Conservation (phyloP, 1,140 invertebrate species). For the Heterodera schachtii region DNA sequence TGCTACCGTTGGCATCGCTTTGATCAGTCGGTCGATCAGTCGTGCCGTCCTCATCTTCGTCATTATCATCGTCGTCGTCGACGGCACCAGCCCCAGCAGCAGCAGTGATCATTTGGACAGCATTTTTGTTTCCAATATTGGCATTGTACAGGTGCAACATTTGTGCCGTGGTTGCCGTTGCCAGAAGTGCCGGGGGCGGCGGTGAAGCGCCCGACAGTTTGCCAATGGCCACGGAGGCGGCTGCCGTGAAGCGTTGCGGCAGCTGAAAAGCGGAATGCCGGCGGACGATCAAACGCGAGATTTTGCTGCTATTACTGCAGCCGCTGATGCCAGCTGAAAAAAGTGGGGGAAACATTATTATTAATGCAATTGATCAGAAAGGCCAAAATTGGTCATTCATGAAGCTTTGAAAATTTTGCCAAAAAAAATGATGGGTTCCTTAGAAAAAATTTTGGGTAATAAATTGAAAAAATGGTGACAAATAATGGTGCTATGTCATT, state of each 20-base stretch:
- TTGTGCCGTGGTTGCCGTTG: background rate
- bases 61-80: background rate
- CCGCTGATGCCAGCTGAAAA: background rate
- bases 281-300: conserved; percentile 32
- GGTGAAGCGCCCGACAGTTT: background rate
- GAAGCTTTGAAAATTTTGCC: no score
- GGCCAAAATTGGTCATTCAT: no score
- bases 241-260: conserved; percentile 21
- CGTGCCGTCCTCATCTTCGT: no score
- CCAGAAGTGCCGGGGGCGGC: background rate
- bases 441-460: no score
- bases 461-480: no score
- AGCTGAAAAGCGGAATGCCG: conserved; percentile 53
- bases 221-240: background rate
- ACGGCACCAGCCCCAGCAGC: no score
- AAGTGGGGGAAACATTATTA: background rate
- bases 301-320: background rate
- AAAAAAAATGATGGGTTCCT: no score
- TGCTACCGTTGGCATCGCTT: background rate
- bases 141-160: background rate
- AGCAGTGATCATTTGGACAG: no score
- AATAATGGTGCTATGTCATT: no score
- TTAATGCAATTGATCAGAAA: no score
- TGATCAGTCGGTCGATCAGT: background rate
- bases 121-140: no score